A percentile compares a stretch with the other conserved stretches of the same genome.
Evolutionary conservation across 2,113 vertebrate genomes (phyloP).

Genomic region (Peucedramus taeniatus): DNA sequence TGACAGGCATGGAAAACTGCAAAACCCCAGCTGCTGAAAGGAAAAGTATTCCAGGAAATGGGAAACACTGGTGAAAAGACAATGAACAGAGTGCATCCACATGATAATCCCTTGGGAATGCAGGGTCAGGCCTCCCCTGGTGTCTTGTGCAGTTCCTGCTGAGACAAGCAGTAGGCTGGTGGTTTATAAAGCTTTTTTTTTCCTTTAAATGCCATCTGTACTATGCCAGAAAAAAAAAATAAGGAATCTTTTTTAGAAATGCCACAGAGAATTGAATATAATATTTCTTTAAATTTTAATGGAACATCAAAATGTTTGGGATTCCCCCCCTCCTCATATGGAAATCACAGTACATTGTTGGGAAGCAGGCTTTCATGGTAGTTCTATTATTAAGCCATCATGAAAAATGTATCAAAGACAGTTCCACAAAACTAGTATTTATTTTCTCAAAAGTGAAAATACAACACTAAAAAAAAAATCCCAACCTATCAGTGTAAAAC

Average conservation of each 20-base stretch:
- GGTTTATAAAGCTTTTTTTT: background rate
- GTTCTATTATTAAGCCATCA: slow-evolving; percentile 38
- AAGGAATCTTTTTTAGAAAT: background rate
- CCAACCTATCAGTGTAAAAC: background rate
- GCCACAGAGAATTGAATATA: background rate
- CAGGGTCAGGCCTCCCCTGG: background rate
- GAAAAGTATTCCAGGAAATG: background rate
- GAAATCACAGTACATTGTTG: background rate
- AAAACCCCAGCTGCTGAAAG: background rate
- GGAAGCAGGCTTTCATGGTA: background rate
- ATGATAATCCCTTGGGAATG: background rate
- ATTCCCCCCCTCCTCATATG: background rate
- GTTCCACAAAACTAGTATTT: slow-evolving; percentile 52
- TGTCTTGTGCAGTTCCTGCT: background rate
- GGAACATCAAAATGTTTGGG: slow-evolving; percentile 32
- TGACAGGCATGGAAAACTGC: background rate
- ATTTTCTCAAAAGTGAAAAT: slow-evolving; percentile 34
- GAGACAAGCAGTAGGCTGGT: background rate
- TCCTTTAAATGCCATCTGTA: background rate
- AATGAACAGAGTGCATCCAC: background rate
- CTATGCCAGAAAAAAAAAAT: background rate
- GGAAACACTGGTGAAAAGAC: background rate
- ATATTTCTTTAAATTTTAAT: slow-evolving; percentile 52
- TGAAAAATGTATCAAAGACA: slow-evolving; percentile 60
- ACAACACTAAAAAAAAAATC: background rate